Percentiles rank a stretch among this genome's conserved stretches.
phyloP scores from a whole-genome alignment of 2,888 invertebrate genomes.

The Leistus spinibarbis region DNA sequence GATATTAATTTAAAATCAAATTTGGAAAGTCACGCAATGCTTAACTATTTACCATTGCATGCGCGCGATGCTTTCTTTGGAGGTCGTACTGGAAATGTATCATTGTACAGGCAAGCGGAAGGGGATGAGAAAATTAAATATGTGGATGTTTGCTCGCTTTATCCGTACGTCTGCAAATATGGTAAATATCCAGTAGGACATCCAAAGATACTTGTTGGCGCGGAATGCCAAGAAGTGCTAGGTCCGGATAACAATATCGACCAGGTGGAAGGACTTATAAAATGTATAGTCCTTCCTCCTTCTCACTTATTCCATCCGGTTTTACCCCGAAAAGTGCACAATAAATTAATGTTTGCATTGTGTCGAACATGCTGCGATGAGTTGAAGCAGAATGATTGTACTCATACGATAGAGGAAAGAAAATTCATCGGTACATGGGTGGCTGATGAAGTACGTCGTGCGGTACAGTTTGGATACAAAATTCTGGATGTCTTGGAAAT shows the following conservation, averaged over 20 bases:
- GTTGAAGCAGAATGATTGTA: conserved; percentile 45
- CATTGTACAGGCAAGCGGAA: too few relatives aligned
- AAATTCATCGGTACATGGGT: conserved; percentile 7
- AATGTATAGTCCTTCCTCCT: background rate
- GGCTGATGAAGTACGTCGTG: conserved; percentile 46
- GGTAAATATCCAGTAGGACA: conserved; percentile 12
- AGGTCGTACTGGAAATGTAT: too few relatives aligned
- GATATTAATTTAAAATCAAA: background rate
- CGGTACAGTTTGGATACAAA: conserved; percentile 48
- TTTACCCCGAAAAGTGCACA: background rate
- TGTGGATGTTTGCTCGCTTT: conserved; percentile 22
- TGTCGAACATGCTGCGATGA: conserved; percentile 49
- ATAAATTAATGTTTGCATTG: conserved; percentile 48
- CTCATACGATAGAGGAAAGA: conserved; percentile 47
- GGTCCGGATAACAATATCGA: conserved; percentile 40
- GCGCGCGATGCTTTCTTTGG: conserved; percentile 14
- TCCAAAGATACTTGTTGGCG: conserved; percentile 16
- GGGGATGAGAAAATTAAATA: conserved; percentile 28
- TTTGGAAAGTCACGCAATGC: background rate
- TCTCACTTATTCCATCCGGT: conserved; percentile 10
- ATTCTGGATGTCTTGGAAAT: conserved; percentile 49
- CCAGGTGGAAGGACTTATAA: conserved; percentile 14
- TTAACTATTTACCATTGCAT: conserved; percentile 9
- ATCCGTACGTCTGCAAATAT: conserved; percentile 22
- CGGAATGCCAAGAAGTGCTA: conserved; percentile 11